These are phyloP conservation scores for Diadema setosum DNA, from an alignment of 35 echinoderm and acorn worm genomes.

Conservation along the genomic window DNA sequence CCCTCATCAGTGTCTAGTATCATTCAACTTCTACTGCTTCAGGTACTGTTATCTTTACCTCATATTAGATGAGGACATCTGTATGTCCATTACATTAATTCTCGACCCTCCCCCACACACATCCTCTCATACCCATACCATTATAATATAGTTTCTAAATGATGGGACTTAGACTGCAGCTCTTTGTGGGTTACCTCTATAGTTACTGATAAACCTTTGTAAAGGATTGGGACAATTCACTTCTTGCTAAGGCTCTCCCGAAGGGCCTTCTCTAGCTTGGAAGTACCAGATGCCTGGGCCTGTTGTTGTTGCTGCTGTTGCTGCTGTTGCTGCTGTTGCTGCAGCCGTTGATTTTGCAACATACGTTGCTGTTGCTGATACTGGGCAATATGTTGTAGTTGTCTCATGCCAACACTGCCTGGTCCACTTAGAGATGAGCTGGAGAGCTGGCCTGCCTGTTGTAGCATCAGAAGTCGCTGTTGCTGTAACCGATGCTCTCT, in stretches of 20 bases:
- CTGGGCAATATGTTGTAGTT: background rate
- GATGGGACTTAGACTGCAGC: background rate
- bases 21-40: no score
- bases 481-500: background rate
- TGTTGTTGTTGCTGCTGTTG: background rate
- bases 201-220: background rate
- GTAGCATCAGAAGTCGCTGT: background rate
- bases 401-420: background rate
- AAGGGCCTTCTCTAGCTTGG: background rate
- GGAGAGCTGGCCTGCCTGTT: background rate
- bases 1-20: no score
- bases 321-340: conserved; percentile 20
- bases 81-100: no score
- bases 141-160: background rate
- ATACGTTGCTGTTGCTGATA: background rate
- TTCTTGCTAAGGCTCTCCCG: background rate
- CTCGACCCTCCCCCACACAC: no score
- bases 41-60: no score
- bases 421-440: background rate
- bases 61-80: no score
- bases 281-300: background rate
- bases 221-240: background rate
- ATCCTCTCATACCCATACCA: background rate
- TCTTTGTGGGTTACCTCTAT: background rate
- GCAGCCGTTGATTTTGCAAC: background rate